Percentiles rank a stretch among this genome's conserved stretches.
Evolutionary conservation across 2,113 vertebrate species (phyloP).

Genomic region (Clarias macrocephalus): DNA sequence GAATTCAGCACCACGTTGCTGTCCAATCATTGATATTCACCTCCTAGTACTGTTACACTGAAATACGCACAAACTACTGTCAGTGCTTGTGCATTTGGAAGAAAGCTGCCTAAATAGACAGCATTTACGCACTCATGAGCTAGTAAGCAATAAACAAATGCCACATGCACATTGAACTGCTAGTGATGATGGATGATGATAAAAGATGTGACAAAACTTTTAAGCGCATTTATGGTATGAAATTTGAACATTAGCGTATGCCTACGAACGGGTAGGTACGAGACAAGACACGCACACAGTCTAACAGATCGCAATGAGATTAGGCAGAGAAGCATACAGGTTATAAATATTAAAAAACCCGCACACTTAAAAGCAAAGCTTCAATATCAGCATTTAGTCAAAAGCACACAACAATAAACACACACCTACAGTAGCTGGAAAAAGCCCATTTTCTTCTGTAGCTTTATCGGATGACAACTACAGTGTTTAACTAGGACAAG

Average conservation of each 20-base stretch:
- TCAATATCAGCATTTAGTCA: constrained; percentile 7
- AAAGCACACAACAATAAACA: neutral
- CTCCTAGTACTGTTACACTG: neutral
- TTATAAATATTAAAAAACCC: constrained; percentile 27
- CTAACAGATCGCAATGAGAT: neutral
- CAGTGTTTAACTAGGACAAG: constrained; percentile 22
- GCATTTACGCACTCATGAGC: neutral
- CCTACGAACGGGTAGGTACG: neutral
- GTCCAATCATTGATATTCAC: neutral
- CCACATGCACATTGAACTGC: neutral
- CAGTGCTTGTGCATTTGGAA: neutral
- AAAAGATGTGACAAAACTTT: constrained; percentile 2
- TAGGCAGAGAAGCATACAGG: neutral
- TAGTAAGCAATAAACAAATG: neutral
- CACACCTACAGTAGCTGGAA: too few species aligned
- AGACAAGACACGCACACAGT: neutral
- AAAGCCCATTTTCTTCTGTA: neutral
- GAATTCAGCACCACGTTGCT: neutral
- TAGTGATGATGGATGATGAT: neutral
- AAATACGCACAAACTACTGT: neutral
- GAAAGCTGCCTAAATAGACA: neutral
- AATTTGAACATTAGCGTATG: neutral
- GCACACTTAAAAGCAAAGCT: neutral
- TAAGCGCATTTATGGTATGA: neutral
- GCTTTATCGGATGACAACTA: constrained; percentile 10